Conservation (phyloP, 2,797 vertebrate species). For the Otus scops region DNA sequence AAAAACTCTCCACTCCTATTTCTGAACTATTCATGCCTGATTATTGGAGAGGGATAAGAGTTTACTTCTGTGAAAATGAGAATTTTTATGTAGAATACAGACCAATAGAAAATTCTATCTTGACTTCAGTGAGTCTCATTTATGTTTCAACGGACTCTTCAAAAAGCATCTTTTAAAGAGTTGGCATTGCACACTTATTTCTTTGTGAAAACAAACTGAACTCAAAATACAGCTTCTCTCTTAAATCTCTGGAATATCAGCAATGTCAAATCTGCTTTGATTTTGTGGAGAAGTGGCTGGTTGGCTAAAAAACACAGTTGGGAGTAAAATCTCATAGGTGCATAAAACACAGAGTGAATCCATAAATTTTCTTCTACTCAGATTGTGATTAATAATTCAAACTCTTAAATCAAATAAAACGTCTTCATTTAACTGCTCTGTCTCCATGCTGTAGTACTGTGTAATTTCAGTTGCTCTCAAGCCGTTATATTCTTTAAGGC, state of each 20-base stretch:
- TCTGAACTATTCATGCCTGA: not conserved
- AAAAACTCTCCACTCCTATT: not conserved
- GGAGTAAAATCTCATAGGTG: not conserved
- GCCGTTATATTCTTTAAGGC: not conserved
- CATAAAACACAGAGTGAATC: not conserved
- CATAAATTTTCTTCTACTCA: constrained; percentile 4
- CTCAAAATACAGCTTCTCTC: not conserved
- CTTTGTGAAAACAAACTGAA: not conserved
- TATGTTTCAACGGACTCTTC: not conserved
- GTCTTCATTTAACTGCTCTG: constrained; percentile 6
- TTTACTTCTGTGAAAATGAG: not conserved
- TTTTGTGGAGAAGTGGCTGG: not conserved
- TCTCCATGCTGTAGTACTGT: not conserved
- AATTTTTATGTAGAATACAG: not conserved
- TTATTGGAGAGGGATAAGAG: not conserved
- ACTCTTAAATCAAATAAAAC: constrained; percentile 16
- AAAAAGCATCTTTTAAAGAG: not conserved
- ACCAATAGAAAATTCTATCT: not conserved
- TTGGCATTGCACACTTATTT: not conserved
- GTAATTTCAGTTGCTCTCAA: not conserved
- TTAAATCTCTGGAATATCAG: not conserved
- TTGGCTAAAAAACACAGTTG: not conserved
- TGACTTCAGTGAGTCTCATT: not conserved
- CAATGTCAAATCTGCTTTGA: not conserved
- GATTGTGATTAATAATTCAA: constrained; percentile 32